phyloP scores from a whole-genome alignment of 2,797 vertebrate genomes.

The Sebastes elongatus region DNA sequence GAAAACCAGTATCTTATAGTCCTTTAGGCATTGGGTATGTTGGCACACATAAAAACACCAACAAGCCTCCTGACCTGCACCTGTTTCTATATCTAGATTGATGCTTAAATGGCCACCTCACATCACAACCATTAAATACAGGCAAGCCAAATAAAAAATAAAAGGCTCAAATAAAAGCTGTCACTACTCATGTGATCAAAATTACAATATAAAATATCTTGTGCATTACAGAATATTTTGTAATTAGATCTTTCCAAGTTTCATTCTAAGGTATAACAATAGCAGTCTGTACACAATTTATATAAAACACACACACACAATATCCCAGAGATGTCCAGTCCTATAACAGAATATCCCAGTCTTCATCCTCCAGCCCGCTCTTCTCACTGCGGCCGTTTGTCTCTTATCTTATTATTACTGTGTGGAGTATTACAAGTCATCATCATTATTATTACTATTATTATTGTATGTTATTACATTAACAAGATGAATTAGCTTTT shows the following conservation, averaged over 20 bases:
- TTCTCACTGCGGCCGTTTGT: conserved; percentile 28
- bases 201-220: conserved; percentile 81
- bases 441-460: conserved; percentile 75
- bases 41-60: conserved; percentile 69
- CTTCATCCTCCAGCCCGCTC: conserved; percentile 53
- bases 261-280: conserved; percentile 79
- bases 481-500: conserved; percentile 79
- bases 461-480: conserved; percentile 76
- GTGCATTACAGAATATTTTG: conserved; percentile 82
- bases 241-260: conserved; percentile 73
- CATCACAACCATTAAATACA: conserved; percentile 76
- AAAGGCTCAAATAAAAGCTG: conserved; percentile 75
- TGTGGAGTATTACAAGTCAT: conserved; percentile 57
- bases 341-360: conserved; percentile 65
- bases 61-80: conserved; percentile 49
- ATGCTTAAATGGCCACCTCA: conserved; percentile 72
- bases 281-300: conserved; percentile 80
- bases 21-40: conserved; percentile 62
- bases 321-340: conserved; percentile 80
- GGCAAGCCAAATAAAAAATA: conserved; percentile 58
- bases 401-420: conserved; percentile 77
- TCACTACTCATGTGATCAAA: conserved; percentile 75
- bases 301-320: conserved; percentile 74
- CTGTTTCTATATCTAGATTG: conserved; percentile 53
- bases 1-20: conserved; percentile 66